Percentiles rank a stretch among this genome's conserved stretches.
These are phyloP conservation scores for western clawed frog (Xenopus tropicalis) DNA, from an alignment of 2,113 vertebrate species.

Conservation along the genomic window DNA sequence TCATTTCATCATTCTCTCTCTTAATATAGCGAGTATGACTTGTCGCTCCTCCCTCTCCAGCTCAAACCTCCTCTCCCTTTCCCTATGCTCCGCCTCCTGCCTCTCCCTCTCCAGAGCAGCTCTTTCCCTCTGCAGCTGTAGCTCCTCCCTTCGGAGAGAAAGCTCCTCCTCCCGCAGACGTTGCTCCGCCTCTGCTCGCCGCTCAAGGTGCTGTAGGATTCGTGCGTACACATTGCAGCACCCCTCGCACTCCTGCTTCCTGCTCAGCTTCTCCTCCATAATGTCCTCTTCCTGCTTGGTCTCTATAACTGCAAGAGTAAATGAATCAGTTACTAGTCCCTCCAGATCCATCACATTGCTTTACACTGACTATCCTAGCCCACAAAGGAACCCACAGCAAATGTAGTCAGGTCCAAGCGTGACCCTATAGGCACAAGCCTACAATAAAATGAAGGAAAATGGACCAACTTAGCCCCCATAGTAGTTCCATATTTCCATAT, in stretches of 20 bases:
- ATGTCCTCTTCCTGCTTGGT: conserved; percentile 49
- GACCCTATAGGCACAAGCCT: too few relatives aligned
- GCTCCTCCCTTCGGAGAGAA: conserved; percentile 65
- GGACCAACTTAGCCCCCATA: too few relatives aligned
- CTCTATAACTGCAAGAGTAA: conserved; percentile 44
- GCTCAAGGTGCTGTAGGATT: conserved; percentile 72
- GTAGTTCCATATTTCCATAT: too few relatives aligned
- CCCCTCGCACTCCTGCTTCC: conserved; percentile 62
- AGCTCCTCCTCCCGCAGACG: conserved; percentile 70
- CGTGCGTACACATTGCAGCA: conserved; percentile 74
- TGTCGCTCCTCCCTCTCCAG: conserved; percentile 74
- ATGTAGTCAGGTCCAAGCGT: too few relatives aligned
- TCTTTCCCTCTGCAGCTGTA: conserved; percentile 68
- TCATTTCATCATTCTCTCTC: conserved; percentile 68
- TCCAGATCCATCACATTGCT: too few relatives aligned
- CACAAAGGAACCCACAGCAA: too few relatives aligned
- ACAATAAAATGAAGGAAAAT: too few relatives aligned
- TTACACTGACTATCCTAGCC: too few relatives aligned
- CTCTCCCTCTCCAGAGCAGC: conserved; percentile 68
- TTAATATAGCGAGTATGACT: conserved; percentile 70
- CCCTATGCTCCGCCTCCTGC: conserved; percentile 65
- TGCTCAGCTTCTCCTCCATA: too few relatives aligned
- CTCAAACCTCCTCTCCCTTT: conserved; percentile 67
- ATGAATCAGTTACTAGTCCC: too few relatives aligned
- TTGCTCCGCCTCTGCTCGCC: conserved; percentile 71